Percentiles rank a stretch among this genome's conserved stretches.
phyloP scores from a whole-genome alignment of 2,888 invertebrate genomes.

The Miltochrista miniata region DNA sequence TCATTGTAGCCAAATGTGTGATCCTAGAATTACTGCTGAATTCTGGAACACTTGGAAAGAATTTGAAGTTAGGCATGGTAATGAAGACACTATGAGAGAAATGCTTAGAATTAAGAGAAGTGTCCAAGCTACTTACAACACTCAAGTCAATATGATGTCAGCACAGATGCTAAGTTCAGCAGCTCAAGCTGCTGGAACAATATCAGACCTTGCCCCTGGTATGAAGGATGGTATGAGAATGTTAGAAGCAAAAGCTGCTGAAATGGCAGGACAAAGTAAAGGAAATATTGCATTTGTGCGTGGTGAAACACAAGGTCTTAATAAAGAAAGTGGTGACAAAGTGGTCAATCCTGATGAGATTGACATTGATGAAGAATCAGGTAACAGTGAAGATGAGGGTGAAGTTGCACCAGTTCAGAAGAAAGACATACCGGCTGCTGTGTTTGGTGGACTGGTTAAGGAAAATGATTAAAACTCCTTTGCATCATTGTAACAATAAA shows the following conservation, averaged over 20 bases:
- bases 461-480: slow-evolving; percentile 42
- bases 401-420: slow-evolving; percentile 91
- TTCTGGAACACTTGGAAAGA: slow-evolving; percentile 99
- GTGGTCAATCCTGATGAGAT: slow-evolving; percentile 95
- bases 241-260: slow-evolving; percentile 92
- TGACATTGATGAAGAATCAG: slow-evolving; percentile 90
- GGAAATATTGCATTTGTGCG: slow-evolving; percentile 93
- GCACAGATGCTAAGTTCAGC: slow-evolving; percentile 96
- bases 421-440: slow-evolving; percentile 93
- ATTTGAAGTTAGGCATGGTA: slow-evolving; percentile 99
- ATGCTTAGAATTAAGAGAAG: slow-evolving; percentile 99
- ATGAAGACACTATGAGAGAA: slow-evolving; percentile 99
- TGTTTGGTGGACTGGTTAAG: slow-evolving; percentile 91
- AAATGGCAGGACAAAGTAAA: slow-evolving; percentile 84
- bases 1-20: slow-evolving; percentile 99
- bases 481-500: slow-evolving; percentile 19
- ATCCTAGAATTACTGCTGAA: slow-evolving; percentile 96
- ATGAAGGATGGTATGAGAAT: slow-evolving; percentile 94
- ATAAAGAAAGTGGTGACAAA: slow-evolving; percentile 85
- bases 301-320: slow-evolving; percentile 91
- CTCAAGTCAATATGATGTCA: slow-evolving; percentile 99
- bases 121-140: slow-evolving; percentile 98
- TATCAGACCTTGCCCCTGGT: slow-evolving; percentile 89
- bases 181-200: slow-evolving; percentile 85
- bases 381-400: slow-evolving; percentile 85